These are phyloP conservation scores for Solea solea DNA, from an alignment of 2,113 vertebrate genomes.

Conservation along the genomic window DNA sequence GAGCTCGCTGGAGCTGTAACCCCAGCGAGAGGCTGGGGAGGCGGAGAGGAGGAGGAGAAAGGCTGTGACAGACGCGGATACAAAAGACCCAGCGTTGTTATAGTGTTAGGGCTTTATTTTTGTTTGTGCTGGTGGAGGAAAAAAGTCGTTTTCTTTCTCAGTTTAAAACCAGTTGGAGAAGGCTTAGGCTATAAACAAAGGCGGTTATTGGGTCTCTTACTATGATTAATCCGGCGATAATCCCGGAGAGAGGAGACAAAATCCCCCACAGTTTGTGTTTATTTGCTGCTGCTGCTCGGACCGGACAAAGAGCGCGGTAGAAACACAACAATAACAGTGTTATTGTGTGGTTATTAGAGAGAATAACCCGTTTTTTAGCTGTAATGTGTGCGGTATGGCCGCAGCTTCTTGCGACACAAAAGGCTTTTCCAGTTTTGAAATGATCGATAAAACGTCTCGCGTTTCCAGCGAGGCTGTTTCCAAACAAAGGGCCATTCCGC, in stretches of 20 bases:
- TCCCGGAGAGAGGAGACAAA: conserved; percentile 45
- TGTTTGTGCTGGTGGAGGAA: conserved; percentile 11
- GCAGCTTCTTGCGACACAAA: conserved; percentile 72
- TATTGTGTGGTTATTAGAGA: not conserved
- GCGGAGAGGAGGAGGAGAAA: conserved; percentile 40
- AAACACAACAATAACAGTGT: not conserved
- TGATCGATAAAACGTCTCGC: conserved; percentile 79
- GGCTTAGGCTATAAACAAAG: conserved; percentile 63
- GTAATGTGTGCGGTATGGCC: conserved; percentile 41
- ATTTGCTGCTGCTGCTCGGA: conserved; percentile 74
- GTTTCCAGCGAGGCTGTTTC: conserved; percentile 71
- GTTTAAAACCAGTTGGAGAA: conserved; percentile 19
- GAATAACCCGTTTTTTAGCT: conserved; percentile 12
- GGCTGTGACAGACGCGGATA: conserved; percentile 69
- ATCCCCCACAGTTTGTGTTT: conserved; percentile 73
- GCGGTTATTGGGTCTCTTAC: conserved; percentile 74
- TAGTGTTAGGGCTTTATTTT: conserved; percentile 54
- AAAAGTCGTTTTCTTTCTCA: conserved; percentile 30
- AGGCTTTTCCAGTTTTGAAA: conserved; percentile 72
- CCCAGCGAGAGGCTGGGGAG: conserved; percentile 43
- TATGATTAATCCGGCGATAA: conserved; percentile 79
- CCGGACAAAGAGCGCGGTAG: conserved; percentile 79
- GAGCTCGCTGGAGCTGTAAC: conserved; percentile 26
- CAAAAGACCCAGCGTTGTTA: conserved; percentile 57
- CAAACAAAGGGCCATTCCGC: conserved; percentile 81